Percentiles rank a stretch among this genome's conserved stretches.
Conservation (phyloP, 2,113 vertebrate genomes). For the Oreocharis arfaki region DNA sequence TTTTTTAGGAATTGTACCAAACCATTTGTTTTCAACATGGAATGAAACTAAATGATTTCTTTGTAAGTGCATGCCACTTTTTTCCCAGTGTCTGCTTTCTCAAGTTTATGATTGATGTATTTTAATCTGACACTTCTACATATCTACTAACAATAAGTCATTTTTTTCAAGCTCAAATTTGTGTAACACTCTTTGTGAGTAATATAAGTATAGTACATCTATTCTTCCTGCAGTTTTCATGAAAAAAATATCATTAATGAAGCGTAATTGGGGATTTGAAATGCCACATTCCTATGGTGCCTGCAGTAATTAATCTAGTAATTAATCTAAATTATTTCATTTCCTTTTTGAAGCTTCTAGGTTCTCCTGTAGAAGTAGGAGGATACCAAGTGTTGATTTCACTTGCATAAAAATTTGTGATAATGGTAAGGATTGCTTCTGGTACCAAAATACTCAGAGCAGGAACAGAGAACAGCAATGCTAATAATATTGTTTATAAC, state of each 20-base stretch:
- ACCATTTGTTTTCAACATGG: not conserved
- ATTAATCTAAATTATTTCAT: not conserved
- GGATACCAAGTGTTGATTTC: not conserved
- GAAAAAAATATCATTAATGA: not conserved
- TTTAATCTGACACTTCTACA: not conserved
- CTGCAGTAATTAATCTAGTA: not conserved
- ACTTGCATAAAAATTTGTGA: not conserved
- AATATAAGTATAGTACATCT: not conserved
- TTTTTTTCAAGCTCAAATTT: not conserved
- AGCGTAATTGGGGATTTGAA: not conserved
- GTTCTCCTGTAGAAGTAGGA: not conserved
- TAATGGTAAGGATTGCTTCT: not conserved
- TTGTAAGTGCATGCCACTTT: not conserved
- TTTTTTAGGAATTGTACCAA: not conserved
- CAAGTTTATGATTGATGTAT: not conserved
- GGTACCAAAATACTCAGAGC: not conserved
- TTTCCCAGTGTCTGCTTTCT: not conserved
- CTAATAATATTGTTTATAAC: not conserved
- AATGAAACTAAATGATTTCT: not conserved
- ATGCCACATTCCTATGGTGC: not conserved
- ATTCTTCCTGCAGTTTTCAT: not conserved
- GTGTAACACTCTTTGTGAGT: not conserved
- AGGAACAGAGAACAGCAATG: not conserved
- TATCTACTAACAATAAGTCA: not conserved
- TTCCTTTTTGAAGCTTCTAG: not conserved